phyloP scores from a whole-genome alignment of 2,888 invertebrate species.

The Dendrolimus houi region DNA sequence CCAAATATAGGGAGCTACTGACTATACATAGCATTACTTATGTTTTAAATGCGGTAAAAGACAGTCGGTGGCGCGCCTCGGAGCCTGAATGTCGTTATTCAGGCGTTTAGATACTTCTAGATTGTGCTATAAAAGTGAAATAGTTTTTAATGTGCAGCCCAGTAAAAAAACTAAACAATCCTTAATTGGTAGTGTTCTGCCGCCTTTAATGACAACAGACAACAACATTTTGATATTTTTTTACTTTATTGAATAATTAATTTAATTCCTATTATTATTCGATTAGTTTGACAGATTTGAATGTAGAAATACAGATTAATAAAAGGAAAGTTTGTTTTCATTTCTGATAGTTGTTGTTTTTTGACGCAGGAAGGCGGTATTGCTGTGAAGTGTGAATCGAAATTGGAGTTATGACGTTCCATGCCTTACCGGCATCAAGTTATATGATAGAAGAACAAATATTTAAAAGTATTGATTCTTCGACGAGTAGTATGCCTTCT shows the following conservation, averaged over 20 bases:
- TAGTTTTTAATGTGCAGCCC: conserved; percentile 35
- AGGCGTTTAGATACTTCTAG: conserved; percentile 28
- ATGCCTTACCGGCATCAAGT: conserved; percentile 65
- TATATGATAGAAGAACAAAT: conserved; percentile 65
- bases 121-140: conserved; percentile 28
- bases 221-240: not conserved
- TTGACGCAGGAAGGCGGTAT: not conserved
- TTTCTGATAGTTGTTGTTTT: conserved; percentile 1
- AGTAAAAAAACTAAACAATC: conserved; percentile 45
- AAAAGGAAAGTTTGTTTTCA: not conserved
- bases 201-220: not conserved
- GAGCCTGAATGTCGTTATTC: conserved; percentile 62
- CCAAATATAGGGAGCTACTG: conserved; percentile 35
- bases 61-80: conserved; percentile 41
- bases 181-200: conserved; percentile 32
- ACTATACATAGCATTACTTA: conserved; percentile 19
- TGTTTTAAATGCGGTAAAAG: conserved; percentile 33
- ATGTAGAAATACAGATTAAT: conserved; percentile 1
- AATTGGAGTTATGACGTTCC: conserved; percentile 74
- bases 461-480: conserved; percentile 61
- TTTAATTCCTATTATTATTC: too few species aligned
- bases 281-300: too few species aligned
- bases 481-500: conserved; percentile 75
- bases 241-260: not conserved
- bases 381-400: conserved; percentile 44